These are phyloP conservation scores for Drosophila hydei DNA, from an alignment of 1,140 invertebrate genomes.

Conservation along the genomic window DNA sequence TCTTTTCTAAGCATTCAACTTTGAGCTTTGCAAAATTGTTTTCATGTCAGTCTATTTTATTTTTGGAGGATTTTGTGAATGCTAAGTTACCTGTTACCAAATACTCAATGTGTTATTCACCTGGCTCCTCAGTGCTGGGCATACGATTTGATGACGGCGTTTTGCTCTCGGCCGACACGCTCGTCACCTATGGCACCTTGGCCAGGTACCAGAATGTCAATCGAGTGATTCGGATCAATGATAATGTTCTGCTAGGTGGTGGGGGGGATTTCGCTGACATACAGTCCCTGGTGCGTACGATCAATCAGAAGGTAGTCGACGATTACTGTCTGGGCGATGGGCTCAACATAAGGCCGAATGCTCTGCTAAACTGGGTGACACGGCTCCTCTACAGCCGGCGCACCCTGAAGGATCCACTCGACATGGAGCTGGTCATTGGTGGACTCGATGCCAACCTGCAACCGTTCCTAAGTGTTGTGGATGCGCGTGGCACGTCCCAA, in stretches of 20 bases:
- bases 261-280: conserved; percentile 98
- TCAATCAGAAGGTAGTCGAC: conserved; percentile 95
- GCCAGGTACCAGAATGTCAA: conserved; percentile 93
- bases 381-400: conserved; percentile 95
- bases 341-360: conserved; percentile 92
- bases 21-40: no score
- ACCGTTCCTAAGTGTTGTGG: conserved; percentile 93
- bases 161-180: conserved; percentile 94
- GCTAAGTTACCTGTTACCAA: no score
- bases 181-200: conserved; percentile 96
- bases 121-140: conserved; percentile 95
- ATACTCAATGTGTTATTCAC: no score
- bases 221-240: conserved; percentile 94
- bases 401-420: conserved; percentile 95
- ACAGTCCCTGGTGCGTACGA: conserved; percentile 93
- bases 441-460: conserved; percentile 90
- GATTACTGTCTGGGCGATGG: conserved; percentile 96
- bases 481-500: conserved; percentile 95
- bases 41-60: no score
- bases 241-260: conserved; percentile 92
- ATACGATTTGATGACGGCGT: conserved; percentile 95
- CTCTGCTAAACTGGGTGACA: conserved; percentile 96
- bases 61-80: no score
- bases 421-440: conserved; percentile 95
- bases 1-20: no score